Base-by-base conservation (phyloP, 2,888 invertebrate genomes). In the Sussaba pulchella region DNA sequence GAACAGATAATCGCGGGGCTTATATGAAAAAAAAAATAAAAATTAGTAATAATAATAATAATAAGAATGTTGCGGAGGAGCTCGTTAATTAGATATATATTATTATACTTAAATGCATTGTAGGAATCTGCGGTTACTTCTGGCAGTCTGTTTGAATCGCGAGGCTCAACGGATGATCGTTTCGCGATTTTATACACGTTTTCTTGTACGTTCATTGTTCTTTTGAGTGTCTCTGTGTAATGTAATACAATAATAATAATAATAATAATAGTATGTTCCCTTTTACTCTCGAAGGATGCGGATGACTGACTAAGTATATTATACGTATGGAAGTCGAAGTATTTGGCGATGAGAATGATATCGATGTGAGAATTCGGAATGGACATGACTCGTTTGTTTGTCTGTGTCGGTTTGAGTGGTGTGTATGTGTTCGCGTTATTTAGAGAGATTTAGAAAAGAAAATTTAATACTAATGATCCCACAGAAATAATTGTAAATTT, bases 41-140 rank as follows among this genome's bases (percentile, higher is more conserved):
- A 39, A 31, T 6, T 5, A 31, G 31, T 31, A 31, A 5, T 5
- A 31, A 31, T 31, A 31, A 24, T 63, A 67, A 36, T 10, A 39
- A 21, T 26, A 9, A 9, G 10, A 39, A 39, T 43, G 43, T 59
- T 61, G 59, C 52, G 54, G 43, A 52, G 54, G 63, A 61, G 59
- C 41, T 79, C 70, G 61, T 82, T 57, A 73, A 64, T 57, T 70
- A 78, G 76, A 80, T 66, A 82, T 81, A 82, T 81, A 84, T 78
- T 82, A 82, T 82, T 82, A 81, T 78, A 89, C 84, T 87, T 91
- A 91, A 91, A 91, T 91, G 91, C 90, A 90, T 89, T 86, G 87
- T 90, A 90, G 90, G 89, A 90, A 91, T 90, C 91, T 88, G 88
- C 87, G 87, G 88, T 89, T 88, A 87, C 87, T 87, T 87, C 84